Evolutionary conservation across 2,113 vertebrate species (phyloP), one percentile per base, ranked within the genome.

Genomic region (Grantiella picta): DNA sequence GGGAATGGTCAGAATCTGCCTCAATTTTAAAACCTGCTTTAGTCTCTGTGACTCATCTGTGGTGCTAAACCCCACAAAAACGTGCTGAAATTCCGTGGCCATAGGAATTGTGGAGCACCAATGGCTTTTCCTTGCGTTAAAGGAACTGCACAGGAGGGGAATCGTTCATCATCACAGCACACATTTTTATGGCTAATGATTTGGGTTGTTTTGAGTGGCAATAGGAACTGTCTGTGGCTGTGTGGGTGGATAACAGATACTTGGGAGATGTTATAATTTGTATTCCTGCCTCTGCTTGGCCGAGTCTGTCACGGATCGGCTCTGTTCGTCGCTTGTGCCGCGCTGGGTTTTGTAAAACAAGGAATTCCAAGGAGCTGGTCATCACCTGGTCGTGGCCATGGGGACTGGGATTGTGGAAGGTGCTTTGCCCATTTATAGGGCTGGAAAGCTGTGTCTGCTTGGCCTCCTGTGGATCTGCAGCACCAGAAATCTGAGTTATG

Each of bases 211-310:
- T 86, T 78, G 79, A 83, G 93, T 27, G 49, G 92, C 92, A 82
- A 8, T 18, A 61, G 94, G 94, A 95, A 68, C 92, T 63, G 94
- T 25, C 87, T 96, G 71, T 21, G 85, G 63, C 18, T 75, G 89
- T 7, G 94, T 88, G 93, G 92, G 90, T 68, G 92, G 82, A 35
- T 95, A 90, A 57, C 90, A 91, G 78, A 90, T 75, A 61, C 79
- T 93, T 27, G 57, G 36, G 82, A 90, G 79, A 81, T 60, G 68
- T 89, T 78, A 29, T 82, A 92, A 94, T 95, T 95, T 90, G 76
- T 92, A 75, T 94, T 94, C 36, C 79, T 89, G 76, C 52, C 86
- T 83, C 68, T 69, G 28, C 95, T 50, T 7, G 87, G 92, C 93
- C 8, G 66, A 75, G 12, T 36, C 85, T 38, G 52, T 12, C 59